Base-by-base conservation (phyloP, 2,797 vertebrate species). In the Steatocranus sp. region DNA sequence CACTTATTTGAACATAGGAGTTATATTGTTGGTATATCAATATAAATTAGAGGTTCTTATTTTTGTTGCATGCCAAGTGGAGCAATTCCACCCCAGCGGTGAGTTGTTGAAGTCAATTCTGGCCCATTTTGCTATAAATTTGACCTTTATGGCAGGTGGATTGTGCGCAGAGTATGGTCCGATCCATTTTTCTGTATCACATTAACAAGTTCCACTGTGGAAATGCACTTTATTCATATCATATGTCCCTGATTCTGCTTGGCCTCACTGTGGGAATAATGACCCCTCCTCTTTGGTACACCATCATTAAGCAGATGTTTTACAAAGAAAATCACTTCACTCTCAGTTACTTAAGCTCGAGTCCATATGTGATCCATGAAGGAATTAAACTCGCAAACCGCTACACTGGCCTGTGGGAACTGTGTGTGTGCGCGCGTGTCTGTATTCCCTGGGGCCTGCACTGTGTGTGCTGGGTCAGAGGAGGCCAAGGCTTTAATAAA, bases 221-320 rank as follows among this genome's bases (percentile, higher is more conserved):
- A 92, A 91, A 88, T 91, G 80, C 61, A 85, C 58, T 76, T 87
- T 78, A 86, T 87, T 91, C 85, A 51, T 20, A 80, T 92, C 92
- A 93, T 93, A 81, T 93, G 93, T 93, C 85, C 92, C 86, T 90
- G 83, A 89, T 94, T 94, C 77, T 8, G 50, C 79, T 81, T n/a
- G 76, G 83, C 82, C 86, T 89, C 80, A 32, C 79, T 86, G 56
- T 82, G 73, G 91, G 85, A 38, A 63, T 73, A 78, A 68, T 49
- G 36, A 81, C 76, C 78, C 79, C 86, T 87, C 86, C 83, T 66
- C 79, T 80, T 84, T 68, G 53, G 79, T 87, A 86, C 89, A 86
- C 92, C 91, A 88, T 95, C 90, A 94, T 95, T 94, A 94, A 80
- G 93, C 94, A 94, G 93, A 94, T 95, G 93, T 94, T 94, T 87